phyloP scores from a whole-genome alignment of 2,888 invertebrate genomes.

The Heliconius ismenius region DNA sequence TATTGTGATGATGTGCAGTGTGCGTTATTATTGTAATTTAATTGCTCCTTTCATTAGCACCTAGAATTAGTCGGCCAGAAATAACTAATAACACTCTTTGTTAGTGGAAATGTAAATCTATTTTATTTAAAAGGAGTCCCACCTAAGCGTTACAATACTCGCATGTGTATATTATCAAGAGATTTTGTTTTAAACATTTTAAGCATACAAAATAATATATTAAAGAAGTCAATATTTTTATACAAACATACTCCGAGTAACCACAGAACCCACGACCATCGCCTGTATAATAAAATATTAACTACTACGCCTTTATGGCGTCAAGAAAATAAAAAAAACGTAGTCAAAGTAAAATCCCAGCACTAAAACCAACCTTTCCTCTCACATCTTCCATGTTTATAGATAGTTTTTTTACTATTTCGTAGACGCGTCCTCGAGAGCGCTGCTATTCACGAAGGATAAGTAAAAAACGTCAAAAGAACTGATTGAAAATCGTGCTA shows the following conservation, averaged over 20 bases:
- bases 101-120: too few species aligned
- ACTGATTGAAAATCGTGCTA: conserved; percentile 30
- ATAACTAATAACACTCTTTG: too few species aligned
- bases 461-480: conserved; percentile 23
- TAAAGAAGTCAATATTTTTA: too few species aligned
- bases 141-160: too few species aligned
- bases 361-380: not conserved
- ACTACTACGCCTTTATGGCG: not conserved
- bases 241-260: not conserved
- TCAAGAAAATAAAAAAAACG: not conserved
- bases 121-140: too few species aligned
- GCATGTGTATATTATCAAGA: too few species aligned
- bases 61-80: too few species aligned
- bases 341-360: not conserved
- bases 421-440: not conserved
- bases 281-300: not conserved
- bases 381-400: not conserved
- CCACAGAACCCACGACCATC: not conserved
- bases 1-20: too few species aligned
- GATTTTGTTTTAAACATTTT: too few species aligned
- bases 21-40: too few species aligned
- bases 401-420: not conserved
- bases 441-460: not conserved
- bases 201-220: too few species aligned
- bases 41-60: too few species aligned